A percentile compares a stretch with the other conserved stretches of the same genome.
phyloP scores from a whole-genome alignment of 2,888 invertebrate species.

The Drosophila heteroneura region DNA sequence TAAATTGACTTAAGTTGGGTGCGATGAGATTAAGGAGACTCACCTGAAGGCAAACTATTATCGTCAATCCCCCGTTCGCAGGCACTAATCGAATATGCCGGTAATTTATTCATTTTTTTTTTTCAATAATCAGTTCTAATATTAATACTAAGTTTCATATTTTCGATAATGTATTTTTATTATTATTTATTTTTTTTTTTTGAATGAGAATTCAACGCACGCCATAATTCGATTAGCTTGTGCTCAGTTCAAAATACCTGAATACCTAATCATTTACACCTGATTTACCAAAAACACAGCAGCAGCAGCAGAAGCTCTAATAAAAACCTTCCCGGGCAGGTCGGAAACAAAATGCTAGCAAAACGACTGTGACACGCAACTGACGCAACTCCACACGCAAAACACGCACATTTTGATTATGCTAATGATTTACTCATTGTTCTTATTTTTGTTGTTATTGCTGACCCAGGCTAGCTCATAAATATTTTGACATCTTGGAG shows the following conservation, averaged over 20 bases:
- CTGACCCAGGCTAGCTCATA: conserved; percentile 46
- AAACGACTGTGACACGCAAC: conserved; percentile 62
- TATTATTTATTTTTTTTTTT: neutral
- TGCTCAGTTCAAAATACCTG: conserved; percentile 30
- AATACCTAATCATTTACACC: conserved; percentile 73
- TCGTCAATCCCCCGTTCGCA: conserved; percentile 34
- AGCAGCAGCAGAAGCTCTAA: conserved; percentile 9
- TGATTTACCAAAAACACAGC: conserved; percentile 51
- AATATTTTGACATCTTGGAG: conserved; percentile 56
- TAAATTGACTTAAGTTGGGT: neutral
- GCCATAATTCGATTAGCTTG: conserved; percentile 47
- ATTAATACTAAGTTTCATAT: neutral
- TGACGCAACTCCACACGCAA: conserved; percentile 34
- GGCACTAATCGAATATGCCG: neutral
- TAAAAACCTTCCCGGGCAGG: neutral
- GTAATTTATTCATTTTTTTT: conserved; percentile 29
- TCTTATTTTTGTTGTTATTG: conserved; percentile 10
- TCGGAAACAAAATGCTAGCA: conserved; percentile 55
- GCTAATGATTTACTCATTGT: conserved; percentile 60
- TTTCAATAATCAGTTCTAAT: neutral
- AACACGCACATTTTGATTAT: conserved; percentile 77
- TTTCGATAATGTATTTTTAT: neutral
- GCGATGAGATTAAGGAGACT: neutral
- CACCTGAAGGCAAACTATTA: neutral
- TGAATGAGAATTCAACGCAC: conserved; percentile 47